phyloP scores from a whole-genome alignment of 1,140 invertebrate species.

The Sweltsa coloradensis region DNA sequence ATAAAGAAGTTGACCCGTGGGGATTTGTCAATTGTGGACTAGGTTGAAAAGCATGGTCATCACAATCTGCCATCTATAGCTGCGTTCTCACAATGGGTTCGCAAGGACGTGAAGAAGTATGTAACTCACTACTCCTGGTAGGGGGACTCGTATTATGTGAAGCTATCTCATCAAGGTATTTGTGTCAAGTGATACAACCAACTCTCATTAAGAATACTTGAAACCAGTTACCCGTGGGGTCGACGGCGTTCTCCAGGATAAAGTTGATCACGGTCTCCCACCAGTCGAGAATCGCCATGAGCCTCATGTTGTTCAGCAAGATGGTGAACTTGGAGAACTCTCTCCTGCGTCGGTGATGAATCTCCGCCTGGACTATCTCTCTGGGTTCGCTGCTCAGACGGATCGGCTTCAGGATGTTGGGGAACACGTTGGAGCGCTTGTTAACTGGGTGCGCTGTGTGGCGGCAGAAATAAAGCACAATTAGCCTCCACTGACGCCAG shows the following conservation, averaged over 20 bases:
- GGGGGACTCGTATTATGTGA: too few relatives aligned
- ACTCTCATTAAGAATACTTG: background rate
- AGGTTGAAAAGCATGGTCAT: too few relatives aligned
- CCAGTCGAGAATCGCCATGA: conserved; percentile 92
- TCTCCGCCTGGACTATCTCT: conserved; percentile 67
- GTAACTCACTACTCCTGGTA: too few relatives aligned
- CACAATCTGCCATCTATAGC: too few relatives aligned
- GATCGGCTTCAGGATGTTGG: conserved; percentile 74
- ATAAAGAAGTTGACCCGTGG: too few relatives aligned
- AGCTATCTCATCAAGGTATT: too few relatives aligned
- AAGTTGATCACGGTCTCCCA: conserved; percentile 78
- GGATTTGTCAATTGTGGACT: too few relatives aligned
- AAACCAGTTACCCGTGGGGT: background rate
- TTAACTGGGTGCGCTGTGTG: conserved; percentile 43
- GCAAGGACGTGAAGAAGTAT: too few relatives aligned
- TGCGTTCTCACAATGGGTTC: too few relatives aligned
- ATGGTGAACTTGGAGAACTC: conserved; percentile 77
- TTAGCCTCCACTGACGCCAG: background rate
- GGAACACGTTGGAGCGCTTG: conserved; percentile 73
- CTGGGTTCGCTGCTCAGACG: conserved; percentile 30
- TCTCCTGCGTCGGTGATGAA: conserved; percentile 55
- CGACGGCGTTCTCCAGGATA: conserved; percentile 35
- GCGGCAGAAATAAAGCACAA: too few relatives aligned
- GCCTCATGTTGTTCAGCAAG: conserved; percentile 86
- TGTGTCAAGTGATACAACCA: too few relatives aligned